phyloP scores from a whole-genome alignment of 2,797 vertebrate species.

The Mormyrops attenuatus region DNA sequence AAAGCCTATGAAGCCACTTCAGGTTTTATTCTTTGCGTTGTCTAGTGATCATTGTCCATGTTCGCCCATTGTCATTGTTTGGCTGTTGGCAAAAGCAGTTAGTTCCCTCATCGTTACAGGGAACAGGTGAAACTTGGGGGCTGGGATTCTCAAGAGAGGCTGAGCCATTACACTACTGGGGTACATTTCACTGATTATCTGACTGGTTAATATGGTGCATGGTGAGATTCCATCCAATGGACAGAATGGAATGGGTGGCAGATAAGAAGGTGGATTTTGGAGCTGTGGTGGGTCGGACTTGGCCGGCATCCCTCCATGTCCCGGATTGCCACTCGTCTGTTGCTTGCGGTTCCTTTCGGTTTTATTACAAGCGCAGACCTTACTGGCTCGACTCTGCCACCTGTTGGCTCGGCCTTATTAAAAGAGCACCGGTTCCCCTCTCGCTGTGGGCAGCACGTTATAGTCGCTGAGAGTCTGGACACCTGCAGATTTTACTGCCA shows the following conservation, averaged over 20 bases:
- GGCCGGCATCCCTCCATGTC: not conserved
- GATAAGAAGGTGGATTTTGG: not conserved
- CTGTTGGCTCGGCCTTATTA: constrained; percentile 28
- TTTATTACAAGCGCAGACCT: not conserved
- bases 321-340: not conserved
- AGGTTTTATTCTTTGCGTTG: not conserved
- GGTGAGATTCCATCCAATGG: not conserved
- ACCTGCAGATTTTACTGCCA: constrained; percentile 51
- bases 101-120: not conserved
- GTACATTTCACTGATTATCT: not conserved
- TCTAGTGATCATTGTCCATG: not conserved
- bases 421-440: constrained; percentile 27
- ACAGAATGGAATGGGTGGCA: not conserved
- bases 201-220: not conserved
- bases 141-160: not conserved
- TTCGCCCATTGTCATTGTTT: not conserved
- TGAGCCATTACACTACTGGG: not conserved
- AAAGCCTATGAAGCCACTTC: not conserved
- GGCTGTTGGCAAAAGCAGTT: not conserved
- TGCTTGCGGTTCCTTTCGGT: not conserved
- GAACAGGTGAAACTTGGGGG: not conserved
- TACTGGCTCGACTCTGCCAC: not conserved
- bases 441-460: constrained; percentile 56
- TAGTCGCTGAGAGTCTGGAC: constrained; percentile 42
- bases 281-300: not conserved